Evolutionary conservation across 2,797 vertebrate species (phyloP), one percentile per base, ranked within the genome.

Genomic region (Artibeus jamaicensis): DNA sequence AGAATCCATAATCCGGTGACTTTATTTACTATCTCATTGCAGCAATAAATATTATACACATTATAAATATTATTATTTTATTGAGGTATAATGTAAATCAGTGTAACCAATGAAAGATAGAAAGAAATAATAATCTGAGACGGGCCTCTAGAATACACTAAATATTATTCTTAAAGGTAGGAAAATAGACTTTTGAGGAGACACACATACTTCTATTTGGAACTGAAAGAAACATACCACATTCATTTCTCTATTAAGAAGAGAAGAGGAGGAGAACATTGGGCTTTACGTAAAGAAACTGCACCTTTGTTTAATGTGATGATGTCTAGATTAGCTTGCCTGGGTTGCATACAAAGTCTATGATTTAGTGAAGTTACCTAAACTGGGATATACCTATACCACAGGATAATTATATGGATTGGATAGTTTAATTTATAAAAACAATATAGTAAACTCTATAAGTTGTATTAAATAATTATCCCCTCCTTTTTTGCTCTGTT

Each of bases 1-100:
- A 79, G 90, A 92, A 96, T 81, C 53, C 59, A 94, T 92, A 89
- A 86, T 24, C 32, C 11, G 7, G n/a, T 50, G 29, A 89, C 46
- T 74, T 84, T 73, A 95, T 88, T 65, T 89, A 59, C 12, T 77
- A 62, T 91, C 67, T 92, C 22, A 81, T 26, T 68, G 26, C 15
- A 78, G 57, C 46, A 74, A 65, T 94, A 90, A 90, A 93, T 91
- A 92, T 42, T 44, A 93, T 70, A 67, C 29, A 37, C 16, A 85
- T 74, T 83, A 92, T 55, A 91, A 94, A 93, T 86, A 93, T 62
- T 77, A 76, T 46, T 89, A 68, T 62, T 93, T 89, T 85, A 84
- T 88, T 81, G 84, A 9, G 1, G 2, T 26, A 9, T 76, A 95
- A 76, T 81, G 21, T 85, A 94, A 92, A 59, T 93, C 29, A 77